These are phyloP conservation scores for Argentina silus DNA, from an alignment of 2,797 vertebrate species.

Conservation along the genomic window DNA sequence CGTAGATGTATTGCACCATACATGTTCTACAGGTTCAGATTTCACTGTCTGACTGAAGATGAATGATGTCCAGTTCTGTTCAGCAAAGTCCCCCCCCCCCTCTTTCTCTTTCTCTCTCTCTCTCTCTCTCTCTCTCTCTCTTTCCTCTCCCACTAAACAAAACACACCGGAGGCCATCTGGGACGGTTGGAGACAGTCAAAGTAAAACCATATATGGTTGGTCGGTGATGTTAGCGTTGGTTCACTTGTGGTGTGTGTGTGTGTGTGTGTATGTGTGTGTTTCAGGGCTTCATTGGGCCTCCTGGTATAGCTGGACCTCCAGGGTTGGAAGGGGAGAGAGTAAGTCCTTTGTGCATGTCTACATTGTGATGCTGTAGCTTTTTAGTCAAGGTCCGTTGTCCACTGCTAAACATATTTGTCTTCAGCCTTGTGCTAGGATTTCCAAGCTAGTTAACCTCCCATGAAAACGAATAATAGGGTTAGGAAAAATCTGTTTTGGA, in stretches of 20 bases:
- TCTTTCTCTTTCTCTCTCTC: too few relatives aligned
- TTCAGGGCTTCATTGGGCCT: conserved; percentile 94
- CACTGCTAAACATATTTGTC: not conserved
- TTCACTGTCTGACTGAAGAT: not conserved
- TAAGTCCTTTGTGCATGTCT: conserved; percentile 65
- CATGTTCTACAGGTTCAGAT: not conserved
- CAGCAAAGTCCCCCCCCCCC: not conserved
- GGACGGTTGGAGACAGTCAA: too few relatives aligned
- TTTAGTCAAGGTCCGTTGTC: not conserved
- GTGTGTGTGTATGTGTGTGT: conserved; percentile 32
- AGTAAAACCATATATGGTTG: too few relatives aligned
- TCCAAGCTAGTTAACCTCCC: not conserved
- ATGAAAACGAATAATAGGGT: not conserved
- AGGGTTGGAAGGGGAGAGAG: conserved; percentile 91
- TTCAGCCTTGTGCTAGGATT: not conserved
- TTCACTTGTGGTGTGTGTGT: not conserved
- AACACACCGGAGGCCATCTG: not conserved
- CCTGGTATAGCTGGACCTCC: conserved; percentile 87
- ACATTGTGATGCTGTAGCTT: not conserved
- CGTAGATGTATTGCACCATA: not conserved
- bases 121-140: not conserved
- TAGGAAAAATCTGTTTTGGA: not conserved
- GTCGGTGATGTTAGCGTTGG: not conserved
- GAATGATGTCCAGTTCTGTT: conserved; percentile 1
- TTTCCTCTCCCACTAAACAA: not conserved